Conservation (phyloP, 23 tunicate genomes). For the Halocynthia aurantium region DNA sequence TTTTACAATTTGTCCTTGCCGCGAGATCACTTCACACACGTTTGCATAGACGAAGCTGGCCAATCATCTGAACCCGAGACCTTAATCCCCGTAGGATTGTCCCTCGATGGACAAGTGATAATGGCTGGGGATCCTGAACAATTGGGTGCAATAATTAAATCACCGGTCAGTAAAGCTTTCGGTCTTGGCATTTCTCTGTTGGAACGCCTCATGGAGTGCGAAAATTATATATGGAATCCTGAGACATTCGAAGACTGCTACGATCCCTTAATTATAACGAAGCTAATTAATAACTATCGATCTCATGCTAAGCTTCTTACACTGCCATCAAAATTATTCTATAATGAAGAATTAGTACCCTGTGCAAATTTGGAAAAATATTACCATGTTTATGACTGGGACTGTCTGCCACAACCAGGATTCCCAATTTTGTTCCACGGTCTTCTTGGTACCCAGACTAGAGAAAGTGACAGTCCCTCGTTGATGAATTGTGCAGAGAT, state of each 20-base stretch:
- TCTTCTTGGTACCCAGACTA: slow-evolving; percentile 45
- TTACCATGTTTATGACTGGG: slow-evolving; percentile 36
- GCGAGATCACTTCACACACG: slow-evolving; percentile 72
- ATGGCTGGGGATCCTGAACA: slow-evolving; percentile 87
- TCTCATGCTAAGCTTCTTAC: slow-evolving; percentile 49
- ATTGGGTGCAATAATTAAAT: slow-evolving; percentile 70
- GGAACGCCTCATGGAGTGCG: slow-evolving; percentile 56
- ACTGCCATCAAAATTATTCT: slow-evolving; percentile 62
- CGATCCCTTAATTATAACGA: slow-evolving; percentile 65
- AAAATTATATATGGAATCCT: slow-evolving; percentile 25
- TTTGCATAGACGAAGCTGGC: slow-evolving; percentile 79
- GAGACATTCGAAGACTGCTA: slow-evolving; percentile 42
- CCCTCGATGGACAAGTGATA: slow-evolving; percentile 51
- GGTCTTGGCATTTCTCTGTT: slow-evolving; percentile 61
- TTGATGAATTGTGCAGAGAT: slow-evolving; percentile 72
- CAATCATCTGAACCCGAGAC: slow-evolving; percentile 87
- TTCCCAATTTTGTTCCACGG: slow-evolving; percentile 79
- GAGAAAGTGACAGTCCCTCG: slow-evolving; percentile 54
- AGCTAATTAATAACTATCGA: slow-evolving; percentile 77
- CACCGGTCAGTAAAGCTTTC: slow-evolving; percentile 39
- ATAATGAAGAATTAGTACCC: slow-evolving; percentile 53
- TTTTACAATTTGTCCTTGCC: slow-evolving; percentile 38
- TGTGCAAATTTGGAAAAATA: slow-evolving; percentile 25
- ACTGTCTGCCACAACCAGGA: slow-evolving; percentile 30
- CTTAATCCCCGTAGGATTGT: slow-evolving; percentile 67